These are phyloP conservation scores for Corythaixoides concolor DNA, from an alignment of 2,113 vertebrate genomes.

Conservation along the genomic window DNA sequence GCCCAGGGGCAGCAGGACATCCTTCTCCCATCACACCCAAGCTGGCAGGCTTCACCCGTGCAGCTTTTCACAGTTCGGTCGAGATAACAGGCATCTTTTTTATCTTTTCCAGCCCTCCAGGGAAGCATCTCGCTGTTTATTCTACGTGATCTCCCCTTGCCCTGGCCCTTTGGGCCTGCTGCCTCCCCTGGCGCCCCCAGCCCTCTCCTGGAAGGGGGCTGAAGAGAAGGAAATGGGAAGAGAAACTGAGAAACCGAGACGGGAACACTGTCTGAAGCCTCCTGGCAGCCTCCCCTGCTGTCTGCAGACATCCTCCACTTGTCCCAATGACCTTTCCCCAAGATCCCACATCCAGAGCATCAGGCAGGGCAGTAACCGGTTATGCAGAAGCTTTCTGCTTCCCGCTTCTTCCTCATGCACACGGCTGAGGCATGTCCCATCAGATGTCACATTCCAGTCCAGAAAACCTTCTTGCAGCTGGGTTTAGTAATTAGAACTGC, in stretches of 20 bases:
- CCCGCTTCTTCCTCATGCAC: rapidly evolving
- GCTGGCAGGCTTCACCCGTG: not conserved
- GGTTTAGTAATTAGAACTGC: not conserved
- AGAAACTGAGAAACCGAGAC: not conserved
- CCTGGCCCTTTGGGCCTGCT: not conserved
- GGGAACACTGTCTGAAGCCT: not conserved
- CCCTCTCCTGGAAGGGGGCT: not conserved
- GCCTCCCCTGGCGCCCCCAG: not conserved
- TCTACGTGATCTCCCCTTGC: not conserved
- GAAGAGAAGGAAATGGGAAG: not conserved
- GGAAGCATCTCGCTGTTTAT: not conserved
- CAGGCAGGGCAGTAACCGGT: not conserved
- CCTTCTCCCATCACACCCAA: not conserved
- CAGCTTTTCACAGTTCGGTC: not conserved
- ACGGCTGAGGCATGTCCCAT: rapidly evolving
- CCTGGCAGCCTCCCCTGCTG: not conserved
- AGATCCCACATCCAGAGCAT: not conserved
- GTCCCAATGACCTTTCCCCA: not conserved
- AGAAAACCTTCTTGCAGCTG: not conserved
- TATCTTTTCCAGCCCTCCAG: not conserved
- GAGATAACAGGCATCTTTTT: not conserved
- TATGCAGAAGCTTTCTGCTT: not conserved
- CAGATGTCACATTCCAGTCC: not conserved
- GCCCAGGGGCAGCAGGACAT: not conserved
- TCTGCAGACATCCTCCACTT: not conserved